Base-by-base conservation (phyloP, 1,140 invertebrate species). In the Magallana gigas region DNA sequence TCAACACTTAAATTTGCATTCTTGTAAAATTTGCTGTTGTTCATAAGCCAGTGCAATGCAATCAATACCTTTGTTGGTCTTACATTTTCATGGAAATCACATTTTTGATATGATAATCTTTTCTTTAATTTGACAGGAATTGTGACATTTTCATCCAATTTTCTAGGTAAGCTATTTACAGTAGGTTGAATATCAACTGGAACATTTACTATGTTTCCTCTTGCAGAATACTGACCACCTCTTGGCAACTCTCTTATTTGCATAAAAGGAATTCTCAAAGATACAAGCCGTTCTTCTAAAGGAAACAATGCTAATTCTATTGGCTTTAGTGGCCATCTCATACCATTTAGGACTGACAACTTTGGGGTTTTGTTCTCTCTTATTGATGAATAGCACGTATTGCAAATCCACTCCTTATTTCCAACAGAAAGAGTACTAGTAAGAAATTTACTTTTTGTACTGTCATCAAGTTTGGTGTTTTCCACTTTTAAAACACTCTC, bases 101-200 rank as follows among this genome's bases (percentile, higher is more conserved):
- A 76, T 76, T 57, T 16, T n/a, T 82, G 85, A 68, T 87, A 85
- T 16, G 82, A 84, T 12, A 89, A 11, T 29, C 83, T 81, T 83
- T 83, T 83, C 62, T 90, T 90, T 58, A 90, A 36, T 56, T 88
- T 88, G 2, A 87, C 84, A 16, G 89, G 18, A 36, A 90, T 84
- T 56, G 86, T 90, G 36, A 23, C 57, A 57, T 58, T 82, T 14
- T 90, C 68, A 88, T 88, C 85, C 11, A 87, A 48, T 64, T 16
- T 56, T 64, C 89, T 62, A 9, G 89, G 89, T 5, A 90, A 23
- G 57, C 81, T 59, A 81, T 90, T 85, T 3, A 90, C 56, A n/a
- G 87, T 88, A 12, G 87, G 84, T 64, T 84, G 59, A 18, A 84
- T 84, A 14, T 64, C 83, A 48, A 84, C 83, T 62, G 76, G 81